These are phyloP conservation scores for Buteo buteo DNA, from an alignment of 2,113 vertebrate species.

Conservation along the genomic window DNA sequence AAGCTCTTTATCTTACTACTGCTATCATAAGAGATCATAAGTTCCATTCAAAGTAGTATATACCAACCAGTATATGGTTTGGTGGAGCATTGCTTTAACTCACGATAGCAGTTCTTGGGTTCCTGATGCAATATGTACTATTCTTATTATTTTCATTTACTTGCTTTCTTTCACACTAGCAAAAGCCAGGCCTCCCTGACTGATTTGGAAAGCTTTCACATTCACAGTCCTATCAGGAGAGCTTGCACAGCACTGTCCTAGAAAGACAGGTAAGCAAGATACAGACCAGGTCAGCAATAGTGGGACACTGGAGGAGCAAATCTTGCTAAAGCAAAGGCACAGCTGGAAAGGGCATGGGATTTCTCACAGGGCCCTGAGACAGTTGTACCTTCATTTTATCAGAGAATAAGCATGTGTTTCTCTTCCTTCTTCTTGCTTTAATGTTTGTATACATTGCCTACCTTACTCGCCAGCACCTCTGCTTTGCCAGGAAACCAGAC, in stretches of 20 bases:
- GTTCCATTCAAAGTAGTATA: background rate
- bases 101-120: background rate
- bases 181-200: background rate
- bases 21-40: background rate
- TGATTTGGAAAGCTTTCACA: background rate
- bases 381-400: background rate
- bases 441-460: background rate
- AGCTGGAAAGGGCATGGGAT: background rate
- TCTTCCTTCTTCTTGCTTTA: background rate
- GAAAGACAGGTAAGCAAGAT: background rate
- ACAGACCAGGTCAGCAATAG: background rate
- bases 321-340: background rate
- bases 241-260: background rate
- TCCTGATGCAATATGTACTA: background rate
- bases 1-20: background rate
- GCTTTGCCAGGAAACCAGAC: background rate
- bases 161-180: background rate
- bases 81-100: background rate
- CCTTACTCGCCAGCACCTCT: background rate
- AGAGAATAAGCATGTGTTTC: background rate
- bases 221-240: background rate
- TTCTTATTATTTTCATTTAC: background rate
- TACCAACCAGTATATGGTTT: background rate
- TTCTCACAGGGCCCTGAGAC: background rate
- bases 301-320: background rate